These are phyloP conservation scores for Physocephala rufipes DNA, from an alignment of 2,888 invertebrate species.

Conservation along the genomic window DNA sequence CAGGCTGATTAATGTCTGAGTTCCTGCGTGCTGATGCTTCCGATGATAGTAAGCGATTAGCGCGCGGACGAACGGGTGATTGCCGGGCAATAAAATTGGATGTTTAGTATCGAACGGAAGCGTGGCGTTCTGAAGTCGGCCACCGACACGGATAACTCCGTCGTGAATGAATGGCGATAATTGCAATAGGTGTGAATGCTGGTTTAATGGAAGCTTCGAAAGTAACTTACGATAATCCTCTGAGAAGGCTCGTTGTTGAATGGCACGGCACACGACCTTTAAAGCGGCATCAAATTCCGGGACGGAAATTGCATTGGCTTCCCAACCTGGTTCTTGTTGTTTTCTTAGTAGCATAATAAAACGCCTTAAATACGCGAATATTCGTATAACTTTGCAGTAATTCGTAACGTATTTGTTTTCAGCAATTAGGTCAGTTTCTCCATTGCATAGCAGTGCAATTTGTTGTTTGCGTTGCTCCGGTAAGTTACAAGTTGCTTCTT, in stretches of 20 bases:
- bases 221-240: neutral
- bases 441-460: neutral
- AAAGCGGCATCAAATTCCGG: neutral
- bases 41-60: conserved; percentile 31
- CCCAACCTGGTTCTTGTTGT: neutral
- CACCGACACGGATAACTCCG: conserved; percentile 35
- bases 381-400: neutral
- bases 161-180: conserved; percentile 33
- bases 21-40: conserved; percentile 34
- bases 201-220: neutral
- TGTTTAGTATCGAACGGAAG: conserved; percentile 21
- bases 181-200: conserved; percentile 30
- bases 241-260: neutral
- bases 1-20: conserved; percentile 20
- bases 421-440: neutral
- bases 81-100: conserved; percentile 36
- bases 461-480: neutral
- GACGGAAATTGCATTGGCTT: neutral
- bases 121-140: conserved; percentile 20
- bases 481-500: neutral
- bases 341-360: neutral
- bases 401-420: neutral
- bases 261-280: neutral
- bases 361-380: neutral
- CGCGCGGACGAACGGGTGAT: conserved; percentile 25